A percentile compares a stretch with the other conserved stretches of the same genome.
These are phyloP conservation scores for Brachionus asplanchnoidis DNA, from an alignment of 1,140 invertebrate species.

Conservation along the genomic window DNA sequence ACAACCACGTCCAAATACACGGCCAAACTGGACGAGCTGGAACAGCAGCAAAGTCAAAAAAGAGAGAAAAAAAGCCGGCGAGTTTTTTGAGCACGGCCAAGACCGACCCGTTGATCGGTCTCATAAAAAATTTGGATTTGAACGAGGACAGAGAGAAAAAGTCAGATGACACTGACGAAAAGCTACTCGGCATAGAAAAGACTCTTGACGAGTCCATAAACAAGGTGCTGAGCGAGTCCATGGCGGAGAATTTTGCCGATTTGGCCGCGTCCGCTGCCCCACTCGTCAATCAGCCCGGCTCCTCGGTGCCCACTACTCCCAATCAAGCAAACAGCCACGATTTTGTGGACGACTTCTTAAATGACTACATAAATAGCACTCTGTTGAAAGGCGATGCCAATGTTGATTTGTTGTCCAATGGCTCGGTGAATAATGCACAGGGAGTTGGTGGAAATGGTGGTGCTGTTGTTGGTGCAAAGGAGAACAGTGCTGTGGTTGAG, in stretches of 20 bases:
- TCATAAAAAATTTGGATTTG: conserved; percentile 10
- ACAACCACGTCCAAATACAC: conserved; percentile 3
- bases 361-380: conserved; percentile 25
- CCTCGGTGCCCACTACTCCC: background rate
- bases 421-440: background rate
- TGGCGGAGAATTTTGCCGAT: background rate
- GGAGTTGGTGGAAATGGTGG: no score
- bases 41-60: background rate
- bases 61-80: background rate
- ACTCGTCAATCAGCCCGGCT: background rate
- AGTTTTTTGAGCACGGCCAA: conserved; percentile 25
- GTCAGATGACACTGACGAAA: conserved; percentile 5
- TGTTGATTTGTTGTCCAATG: background rate
- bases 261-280: background rate
- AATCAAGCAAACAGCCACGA: background rate
- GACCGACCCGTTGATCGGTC: background rate
- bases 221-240: background rate
- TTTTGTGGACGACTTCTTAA: conserved; percentile 23
- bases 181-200: conserved; percentile 3
- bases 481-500: background rate
- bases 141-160: background rate
- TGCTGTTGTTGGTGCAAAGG: background rate
- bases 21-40: conserved; percentile 2
- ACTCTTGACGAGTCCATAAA: conserved; percentile 22
- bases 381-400: conserved; percentile 11